Base-by-base conservation (phyloP, 2,888 invertebrate genomes). In the Apamea epomidion region DNA sequence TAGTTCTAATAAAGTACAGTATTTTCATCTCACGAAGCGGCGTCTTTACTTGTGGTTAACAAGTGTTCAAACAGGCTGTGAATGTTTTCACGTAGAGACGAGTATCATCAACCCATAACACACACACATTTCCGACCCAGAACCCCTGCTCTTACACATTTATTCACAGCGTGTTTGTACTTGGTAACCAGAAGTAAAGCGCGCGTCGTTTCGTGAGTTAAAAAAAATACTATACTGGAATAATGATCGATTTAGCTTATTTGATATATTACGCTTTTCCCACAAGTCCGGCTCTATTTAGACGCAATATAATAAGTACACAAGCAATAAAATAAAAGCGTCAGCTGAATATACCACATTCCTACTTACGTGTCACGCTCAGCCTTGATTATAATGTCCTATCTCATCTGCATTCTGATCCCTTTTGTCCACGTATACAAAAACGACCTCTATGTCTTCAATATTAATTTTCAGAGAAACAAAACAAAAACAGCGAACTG, bases 401-500 rank as follows among this genome's bases (percentile, higher is more conserved):
- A 14, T 16, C 16, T 45, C 29, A 64, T 4, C 14, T 64, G 8
- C 14, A 29, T 29, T 29, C 21, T 25, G 29, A 25, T n/a, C 8
- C 16, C 25, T 45, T 67, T 67, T 48, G 10, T 25, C 0, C 10
- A n/a, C 37, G 0, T 32, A 25, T 18, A 58, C 10, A 18, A 71
- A 60, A 60, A 60, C 25, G 2, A 60, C 42, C 25, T 25, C 25
- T 58, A 7, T 4, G 18, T 45, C 32, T 32, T 2, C 25, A 62
- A 37, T 21, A 51, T 62, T 4, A 51, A 65, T 54, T 45, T 67
- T 37, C 25, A 10, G 4, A 70, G 42, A 70, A 70, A 54, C 16
- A 48, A 78, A 76, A 78, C 42, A 51, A 42, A 21, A 73, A 12
- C 7, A 37, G 25, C 16, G 5, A 83, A 48, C 21, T 48, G n/a